A percentile compares a stretch with the other conserved stretches of the same genome.
These are phyloP conservation scores for Subanguina moxae DNA, from an alignment of 1,140 invertebrate genomes.

Conservation along the genomic window DNA sequence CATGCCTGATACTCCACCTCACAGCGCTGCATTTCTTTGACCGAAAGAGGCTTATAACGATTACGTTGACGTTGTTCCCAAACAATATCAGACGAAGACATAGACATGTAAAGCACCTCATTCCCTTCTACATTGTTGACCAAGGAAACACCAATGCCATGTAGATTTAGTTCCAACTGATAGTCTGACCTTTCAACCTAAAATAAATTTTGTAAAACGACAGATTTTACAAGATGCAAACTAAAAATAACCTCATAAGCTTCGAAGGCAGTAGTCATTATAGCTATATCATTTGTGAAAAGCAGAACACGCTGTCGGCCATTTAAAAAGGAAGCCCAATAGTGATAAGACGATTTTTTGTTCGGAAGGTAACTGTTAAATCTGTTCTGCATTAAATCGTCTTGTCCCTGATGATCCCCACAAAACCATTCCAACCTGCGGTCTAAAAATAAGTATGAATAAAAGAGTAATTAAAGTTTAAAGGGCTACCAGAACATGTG, in stretches of 20 bases:
- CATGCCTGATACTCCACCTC: slow-evolving; percentile 82
- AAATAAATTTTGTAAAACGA: too few species aligned
- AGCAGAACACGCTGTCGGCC: slow-evolving; percentile 84
- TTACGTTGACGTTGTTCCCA: slow-evolving; percentile 72
- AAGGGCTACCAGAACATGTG: slow-evolving; percentile 9
- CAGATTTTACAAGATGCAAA: too few species aligned
- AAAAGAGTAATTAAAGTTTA: neutral
- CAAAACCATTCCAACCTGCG: slow-evolving; percentile 46
- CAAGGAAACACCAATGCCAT: slow-evolving; percentile 84
- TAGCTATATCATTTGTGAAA: slow-evolving; percentile 72
- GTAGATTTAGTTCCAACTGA: slow-evolving; percentile 68
- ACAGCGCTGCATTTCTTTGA: slow-evolving; percentile 67
- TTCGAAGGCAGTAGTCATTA: too few species aligned
- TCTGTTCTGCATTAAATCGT: slow-evolving; percentile 19
- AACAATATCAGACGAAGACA: slow-evolving; percentile 79
- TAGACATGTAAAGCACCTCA: slow-evolving; percentile 83
- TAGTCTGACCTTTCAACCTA: slow-evolving; percentile 50
- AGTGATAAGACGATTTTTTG: slow-evolving; percentile 61
- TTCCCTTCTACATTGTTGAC: slow-evolving; percentile 76
- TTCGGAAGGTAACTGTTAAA: neutral
- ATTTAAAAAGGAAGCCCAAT: slow-evolving; percentile 85
- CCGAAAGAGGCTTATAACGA: slow-evolving; percentile 71
- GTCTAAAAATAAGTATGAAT: slow-evolving; percentile 29
- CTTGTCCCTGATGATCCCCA: slow-evolving; percentile 38
- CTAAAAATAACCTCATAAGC: slow-evolving; percentile 15